Evolutionary conservation across 2,113 vertebrate genomes (phyloP).

Genomic region (Proteles cristata): DNA sequence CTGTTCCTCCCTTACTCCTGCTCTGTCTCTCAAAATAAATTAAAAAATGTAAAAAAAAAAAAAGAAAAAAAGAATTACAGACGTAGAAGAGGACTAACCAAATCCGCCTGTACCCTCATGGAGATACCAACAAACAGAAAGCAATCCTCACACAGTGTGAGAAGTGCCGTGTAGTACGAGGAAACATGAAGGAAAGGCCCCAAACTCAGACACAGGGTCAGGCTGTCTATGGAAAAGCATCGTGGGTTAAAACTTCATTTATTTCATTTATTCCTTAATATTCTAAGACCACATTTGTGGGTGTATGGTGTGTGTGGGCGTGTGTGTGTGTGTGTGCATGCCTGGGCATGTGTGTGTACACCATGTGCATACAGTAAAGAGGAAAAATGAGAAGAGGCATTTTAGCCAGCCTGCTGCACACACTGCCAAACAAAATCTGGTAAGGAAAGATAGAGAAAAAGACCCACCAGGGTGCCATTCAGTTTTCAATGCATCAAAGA

Average conservation of each 20-base stretch:
- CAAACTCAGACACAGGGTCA: background rate
- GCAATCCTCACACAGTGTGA: background rate
- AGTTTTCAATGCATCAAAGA: slow-evolving; percentile 58
- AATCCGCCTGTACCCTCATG: background rate
- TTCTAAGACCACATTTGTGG: background rate
- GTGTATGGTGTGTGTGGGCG: background rate
- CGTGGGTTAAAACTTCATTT: background rate
- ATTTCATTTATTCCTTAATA: background rate
- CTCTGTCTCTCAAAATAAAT: too few species aligned
- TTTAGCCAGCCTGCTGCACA: background rate
- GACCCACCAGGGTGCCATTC: slow-evolving; percentile 22
- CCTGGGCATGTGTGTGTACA: accelerated
- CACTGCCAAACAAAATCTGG: slow-evolving; percentile 30
- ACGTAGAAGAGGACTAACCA: background rate
- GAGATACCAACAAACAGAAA: background rate
- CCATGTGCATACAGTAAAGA: background rate
- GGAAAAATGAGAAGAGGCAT: background rate
- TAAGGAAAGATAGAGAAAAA: slow-evolving; percentile 51
- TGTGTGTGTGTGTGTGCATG: accelerated
- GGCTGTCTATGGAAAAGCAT: background rate
- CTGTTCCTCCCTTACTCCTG: too few species aligned
- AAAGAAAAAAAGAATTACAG: background rate
- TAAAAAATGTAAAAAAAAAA: too few species aligned
- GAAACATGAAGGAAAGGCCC: background rate
- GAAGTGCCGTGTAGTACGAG: background rate